These are phyloP conservation scores for Teleiodes luculella DNA, from an alignment of 2,888 invertebrate genomes.

Conservation along the genomic window DNA sequence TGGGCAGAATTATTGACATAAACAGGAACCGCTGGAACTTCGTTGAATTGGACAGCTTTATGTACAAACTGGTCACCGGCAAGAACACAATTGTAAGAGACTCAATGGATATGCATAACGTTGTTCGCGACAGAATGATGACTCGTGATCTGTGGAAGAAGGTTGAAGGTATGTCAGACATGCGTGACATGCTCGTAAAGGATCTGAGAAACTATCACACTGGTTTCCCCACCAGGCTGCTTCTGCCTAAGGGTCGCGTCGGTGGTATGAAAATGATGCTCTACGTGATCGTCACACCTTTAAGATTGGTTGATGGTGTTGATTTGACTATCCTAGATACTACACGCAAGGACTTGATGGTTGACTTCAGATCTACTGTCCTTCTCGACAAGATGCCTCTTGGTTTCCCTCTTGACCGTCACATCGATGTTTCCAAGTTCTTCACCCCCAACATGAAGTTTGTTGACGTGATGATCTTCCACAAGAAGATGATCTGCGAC, in stretches of 20 bases:
- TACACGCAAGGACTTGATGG: conserved; percentile 60
- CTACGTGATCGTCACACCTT: conserved; percentile 80
- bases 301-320: conserved; percentile 62
- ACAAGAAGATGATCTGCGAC: conserved; percentile 72
- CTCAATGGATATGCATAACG: conserved; percentile 82
- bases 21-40: conserved; percentile 80
- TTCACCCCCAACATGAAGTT: conserved; percentile 83
- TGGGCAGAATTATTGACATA: conserved; percentile 76
- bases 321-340: conserved; percentile 57
- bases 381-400: conserved; percentile 81
- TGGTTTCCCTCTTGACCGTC: conserved; percentile 87
- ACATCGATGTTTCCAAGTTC: conserved; percentile 78
- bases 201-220: conserved; percentile 74
- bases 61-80: conserved; percentile 80
- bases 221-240: conserved; percentile 84
- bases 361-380: conserved; percentile 61
- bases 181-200: conserved; percentile 50
- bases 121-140: conserved; percentile 81
- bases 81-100: conserved; percentile 81
- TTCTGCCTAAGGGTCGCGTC: conserved; percentile 84
- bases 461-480: conserved; percentile 82
- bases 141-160: conserved; percentile 81
- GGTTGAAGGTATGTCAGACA: conserved; percentile 74
- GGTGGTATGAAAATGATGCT: conserved; percentile 83
- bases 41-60: conserved; percentile 81